phyloP scores from a whole-genome alignment of 2,113 vertebrate species.

The Apus apus region DNA sequence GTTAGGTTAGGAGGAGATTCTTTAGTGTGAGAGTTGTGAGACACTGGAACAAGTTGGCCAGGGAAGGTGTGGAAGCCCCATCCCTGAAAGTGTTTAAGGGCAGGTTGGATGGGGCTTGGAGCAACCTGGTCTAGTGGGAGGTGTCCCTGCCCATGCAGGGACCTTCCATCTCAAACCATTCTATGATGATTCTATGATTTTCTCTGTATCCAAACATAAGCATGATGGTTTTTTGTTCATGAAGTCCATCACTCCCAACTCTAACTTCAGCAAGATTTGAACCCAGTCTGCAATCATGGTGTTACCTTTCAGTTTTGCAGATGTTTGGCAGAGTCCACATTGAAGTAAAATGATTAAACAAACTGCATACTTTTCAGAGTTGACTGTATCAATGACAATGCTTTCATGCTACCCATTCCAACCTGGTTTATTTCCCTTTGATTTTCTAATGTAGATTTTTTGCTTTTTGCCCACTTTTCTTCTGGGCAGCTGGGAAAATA shows the following conservation, averaged over 20 bases:
- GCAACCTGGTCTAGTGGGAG: too few species aligned
- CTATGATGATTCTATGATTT: neutral
- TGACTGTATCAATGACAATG: neutral
- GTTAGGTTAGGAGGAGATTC: too few species aligned
- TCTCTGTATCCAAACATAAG: neutral
- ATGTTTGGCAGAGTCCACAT: neutral
- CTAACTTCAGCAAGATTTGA: neutral
- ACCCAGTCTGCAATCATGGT: accelerated
- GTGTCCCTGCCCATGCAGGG: too few species aligned
- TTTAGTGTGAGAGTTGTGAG: too few species aligned
- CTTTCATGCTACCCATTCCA: neutral
- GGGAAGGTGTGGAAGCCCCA: too few species aligned
- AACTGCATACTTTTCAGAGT: neutral
- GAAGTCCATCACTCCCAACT: neutral
- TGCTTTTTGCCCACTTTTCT: neutral
- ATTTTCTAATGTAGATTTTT: neutral
- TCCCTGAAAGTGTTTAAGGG: too few species aligned
- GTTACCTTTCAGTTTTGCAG: neutral
- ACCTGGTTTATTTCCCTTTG: neutral
- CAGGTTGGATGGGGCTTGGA: too few species aligned
- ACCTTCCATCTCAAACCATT: too few species aligned
- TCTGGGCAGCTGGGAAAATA: neutral
- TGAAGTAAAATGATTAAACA: neutral
- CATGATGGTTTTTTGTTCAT: neutral
- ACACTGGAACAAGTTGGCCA: too few species aligned